A percentile compares a stretch with the other conserved stretches of the same genome.
Conservation (phyloP, 2,113 vertebrate species). For the Misgurnus anguillicaudatus region DNA sequence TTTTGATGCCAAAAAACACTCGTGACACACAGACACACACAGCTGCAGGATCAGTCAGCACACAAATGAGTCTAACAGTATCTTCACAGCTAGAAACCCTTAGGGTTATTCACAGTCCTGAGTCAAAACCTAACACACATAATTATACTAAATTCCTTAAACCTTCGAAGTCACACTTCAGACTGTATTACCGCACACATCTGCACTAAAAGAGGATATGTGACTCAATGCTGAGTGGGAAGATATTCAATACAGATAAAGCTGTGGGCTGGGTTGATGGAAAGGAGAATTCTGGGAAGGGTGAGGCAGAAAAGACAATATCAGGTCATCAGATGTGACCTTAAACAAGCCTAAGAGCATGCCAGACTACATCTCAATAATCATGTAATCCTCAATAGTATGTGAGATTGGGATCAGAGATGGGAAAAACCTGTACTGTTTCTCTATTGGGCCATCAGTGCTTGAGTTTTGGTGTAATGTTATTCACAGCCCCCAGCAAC, state of each 20-base stretch:
- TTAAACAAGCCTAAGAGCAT: not conserved
- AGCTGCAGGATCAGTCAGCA: not conserved
- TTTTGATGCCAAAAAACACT: not conserved
- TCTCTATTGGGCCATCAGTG: too few relatives aligned
- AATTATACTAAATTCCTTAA: not conserved
- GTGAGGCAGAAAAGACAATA: not conserved
- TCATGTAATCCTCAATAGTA: too few relatives aligned
- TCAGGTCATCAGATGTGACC: constrained; percentile 25
- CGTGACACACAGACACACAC: not conserved
- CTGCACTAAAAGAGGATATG: constrained; percentile 53
- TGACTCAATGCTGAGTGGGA: constrained; percentile 32
- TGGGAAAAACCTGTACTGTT: too few relatives aligned
- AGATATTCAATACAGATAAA: constrained; percentile 33
- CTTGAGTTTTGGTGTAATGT: too few relatives aligned
- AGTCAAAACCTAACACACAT: not conserved
- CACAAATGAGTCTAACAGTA: too few relatives aligned
- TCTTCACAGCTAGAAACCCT: not conserved
- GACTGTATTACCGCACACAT: not conserved
- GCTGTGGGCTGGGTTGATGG: not conserved
- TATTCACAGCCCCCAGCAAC: too few relatives aligned
- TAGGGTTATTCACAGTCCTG: not conserved
- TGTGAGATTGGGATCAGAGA: too few relatives aligned
- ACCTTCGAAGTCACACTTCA: not conserved
- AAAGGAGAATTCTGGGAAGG: constrained; percentile 35
- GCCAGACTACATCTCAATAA: not conserved